Percentiles rank a stretch among this genome's conserved stretches.
Conservation (phyloP, 30 jellyfish, hydroid and myxozoan species). For the Aurelia coerulea region DNA sequence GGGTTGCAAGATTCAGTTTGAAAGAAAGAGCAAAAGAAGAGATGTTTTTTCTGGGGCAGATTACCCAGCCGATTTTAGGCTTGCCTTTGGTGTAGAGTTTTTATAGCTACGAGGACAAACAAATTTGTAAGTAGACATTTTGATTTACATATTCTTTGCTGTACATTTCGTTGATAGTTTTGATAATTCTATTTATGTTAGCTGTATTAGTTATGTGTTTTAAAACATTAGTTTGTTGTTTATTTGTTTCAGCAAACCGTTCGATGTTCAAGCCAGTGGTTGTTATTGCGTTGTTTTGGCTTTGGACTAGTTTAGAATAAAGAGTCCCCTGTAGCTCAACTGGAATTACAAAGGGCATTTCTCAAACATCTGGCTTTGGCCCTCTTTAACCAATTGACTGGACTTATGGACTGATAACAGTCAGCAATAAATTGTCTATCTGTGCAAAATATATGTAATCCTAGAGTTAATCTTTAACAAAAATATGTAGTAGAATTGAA, state of each 20-base stretch:
- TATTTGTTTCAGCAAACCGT: not conserved
- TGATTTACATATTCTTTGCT: not conserved
- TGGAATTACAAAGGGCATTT: not conserved
- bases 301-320: not conserved
- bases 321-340: conserved; percentile 3
- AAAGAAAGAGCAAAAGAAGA: not conserved
- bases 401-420: too few relatives aligned
- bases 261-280: too few relatives aligned
- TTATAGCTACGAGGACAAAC: not conserved
- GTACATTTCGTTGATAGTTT: not conserved
- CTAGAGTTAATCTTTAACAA: too few relatives aligned
- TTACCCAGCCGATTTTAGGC: not conserved
- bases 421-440: too few relatives aligned
- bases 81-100: not conserved
- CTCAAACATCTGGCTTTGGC: too few relatives aligned
- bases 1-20: not conserved
- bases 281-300: too few relatives aligned
- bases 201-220: not conserved
- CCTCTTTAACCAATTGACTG: too few relatives aligned
- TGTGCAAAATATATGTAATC: too few relatives aligned
- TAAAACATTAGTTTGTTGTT: too few relatives aligned
- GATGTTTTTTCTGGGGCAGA: not conserved
- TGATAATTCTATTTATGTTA: not conserved
- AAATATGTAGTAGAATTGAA: too few relatives aligned
- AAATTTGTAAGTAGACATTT: not conserved